Conservation (phyloP, 2,113 vertebrate species). For the Acrocephalus arundinaceus region DNA sequence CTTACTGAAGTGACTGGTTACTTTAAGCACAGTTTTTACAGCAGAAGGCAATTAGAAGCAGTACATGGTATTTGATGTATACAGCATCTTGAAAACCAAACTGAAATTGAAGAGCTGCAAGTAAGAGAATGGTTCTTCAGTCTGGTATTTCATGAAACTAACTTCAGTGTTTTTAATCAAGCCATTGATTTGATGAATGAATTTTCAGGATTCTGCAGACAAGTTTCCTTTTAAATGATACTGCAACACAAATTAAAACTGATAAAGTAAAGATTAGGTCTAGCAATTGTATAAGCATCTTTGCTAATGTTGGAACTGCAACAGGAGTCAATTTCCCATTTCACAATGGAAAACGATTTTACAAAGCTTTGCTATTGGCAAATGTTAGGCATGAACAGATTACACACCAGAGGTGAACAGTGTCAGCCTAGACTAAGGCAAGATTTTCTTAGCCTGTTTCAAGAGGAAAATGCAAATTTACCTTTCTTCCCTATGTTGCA, state of each 20-base stretch:
- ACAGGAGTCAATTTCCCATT: neutral
- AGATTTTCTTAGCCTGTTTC: neutral
- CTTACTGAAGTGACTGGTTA: neutral
- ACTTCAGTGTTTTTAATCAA: neutral
- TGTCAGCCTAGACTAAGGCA: neutral
- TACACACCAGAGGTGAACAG: neutral
- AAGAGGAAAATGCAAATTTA: neutral
- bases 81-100: neutral
- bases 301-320: neutral
- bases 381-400: neutral
- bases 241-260: neutral
- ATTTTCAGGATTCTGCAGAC: neutral
- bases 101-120: neutral
- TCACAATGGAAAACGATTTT: neutral
- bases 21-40: neutral
- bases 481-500: neutral
- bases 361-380: neutral
- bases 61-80: neutral
- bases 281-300: neutral
- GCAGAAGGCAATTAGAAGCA: neutral
- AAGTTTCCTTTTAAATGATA: neutral
- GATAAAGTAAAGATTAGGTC: neutral
- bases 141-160: neutral
- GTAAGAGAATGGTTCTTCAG: neutral
- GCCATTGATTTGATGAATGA: neutral